These are phyloP conservation scores for Forficula auricularia DNA, from an alignment of 1,140 invertebrate genomes.

Conservation along the genomic window DNA sequence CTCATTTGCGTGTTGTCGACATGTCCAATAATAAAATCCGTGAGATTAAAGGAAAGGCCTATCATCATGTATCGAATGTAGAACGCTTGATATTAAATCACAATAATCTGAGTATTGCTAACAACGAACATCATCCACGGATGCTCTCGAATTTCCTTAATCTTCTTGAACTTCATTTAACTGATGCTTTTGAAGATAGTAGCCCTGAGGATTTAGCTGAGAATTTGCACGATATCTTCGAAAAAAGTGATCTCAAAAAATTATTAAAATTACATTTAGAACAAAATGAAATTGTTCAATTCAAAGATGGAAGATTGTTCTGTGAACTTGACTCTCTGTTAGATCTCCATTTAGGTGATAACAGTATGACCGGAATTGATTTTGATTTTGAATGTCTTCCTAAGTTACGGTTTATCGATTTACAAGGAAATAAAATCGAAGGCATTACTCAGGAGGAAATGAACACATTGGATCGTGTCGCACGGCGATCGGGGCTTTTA, in stretches of 20 bases:
- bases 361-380: slow-evolving; percentile 32
- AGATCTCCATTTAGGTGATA: slow-evolving; percentile 48
- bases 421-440: slow-evolving; percentile 49
- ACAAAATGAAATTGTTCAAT: slow-evolving; percentile 55
- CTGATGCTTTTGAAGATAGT: slow-evolving; percentile 55
- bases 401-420: slow-evolving; percentile 47
- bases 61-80: slow-evolving; percentile 54
- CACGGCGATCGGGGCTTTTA: slow-evolving; percentile 28
- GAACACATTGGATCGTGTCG: slow-evolving; percentile 35
- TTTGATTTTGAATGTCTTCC: slow-evolving; percentile 49
- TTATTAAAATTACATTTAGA: slow-evolving; percentile 57
- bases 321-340: slow-evolving; percentile 47
- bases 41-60: slow-evolving; percentile 56
- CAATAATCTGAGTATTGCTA: slow-evolving; percentile 46
- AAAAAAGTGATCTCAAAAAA: slow-evolving; percentile 42
- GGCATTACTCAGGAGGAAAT: slow-evolving; percentile 38
- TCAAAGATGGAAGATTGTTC: slow-evolving; percentile 45
- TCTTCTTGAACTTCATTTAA: slow-evolving; percentile 51
- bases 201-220: slow-evolving; percentile 38
- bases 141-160: slow-evolving; percentile 63
- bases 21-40: slow-evolving; percentile 60
- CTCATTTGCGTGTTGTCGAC: slow-evolving; percentile 46
- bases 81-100: slow-evolving; percentile 55
- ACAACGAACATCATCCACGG: slow-evolving; percentile 41
- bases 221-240: slow-evolving; percentile 53